Base-by-base conservation (phyloP, 2,113 vertebrate species). In the Opisthocomus hoazin region DNA sequence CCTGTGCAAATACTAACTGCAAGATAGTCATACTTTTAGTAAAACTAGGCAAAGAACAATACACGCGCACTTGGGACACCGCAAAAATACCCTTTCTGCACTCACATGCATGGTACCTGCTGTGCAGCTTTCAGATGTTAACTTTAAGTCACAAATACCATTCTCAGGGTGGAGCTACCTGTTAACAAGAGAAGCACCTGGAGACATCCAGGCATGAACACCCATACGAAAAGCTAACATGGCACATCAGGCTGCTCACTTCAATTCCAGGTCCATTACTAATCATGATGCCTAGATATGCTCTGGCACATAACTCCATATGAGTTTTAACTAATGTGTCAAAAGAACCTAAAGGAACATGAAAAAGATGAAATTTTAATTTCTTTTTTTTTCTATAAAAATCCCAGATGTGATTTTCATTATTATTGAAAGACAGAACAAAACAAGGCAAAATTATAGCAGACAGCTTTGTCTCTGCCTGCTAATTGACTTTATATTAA, bases 1-100 rank as follows among this genome's bases (percentile, higher is more conserved):
- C 9, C 29, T 66, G 61, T 65, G 45, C 29, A 57, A 83, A 64
- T 46, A 60, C 7, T 58, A 60, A 36, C 20, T 32, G 64, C n/a
- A 58, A 60, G 43, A 17, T 27, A 30, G 5, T 20, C n/a, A 34
- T 6, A 32, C 23, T 82, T 89, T 29, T 5, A 48, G 17, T 22
- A 16, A 81, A 91, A 56, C 5, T 20, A 41, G 36, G 24, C 5
- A 45, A 48, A 69, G 27, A 64, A 26, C 20, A 71, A 41, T 3
- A 39, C 12, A 22, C 2, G 7, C 0, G 1, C 1, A 1, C 32
- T 41, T 0, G 0, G 32, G 50, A 69, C 24, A 15, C 14, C 34
- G 46, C 36, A 64, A n/a, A 74, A 46, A 29, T 11, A n/a, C 30
- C 26, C 70, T 58, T n/a, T n/a, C 57, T 56, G 29, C 32, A 12